phyloP scores from a whole-genome alignment of 2,113 vertebrate species.

The Nematolebias whitei region DNA sequence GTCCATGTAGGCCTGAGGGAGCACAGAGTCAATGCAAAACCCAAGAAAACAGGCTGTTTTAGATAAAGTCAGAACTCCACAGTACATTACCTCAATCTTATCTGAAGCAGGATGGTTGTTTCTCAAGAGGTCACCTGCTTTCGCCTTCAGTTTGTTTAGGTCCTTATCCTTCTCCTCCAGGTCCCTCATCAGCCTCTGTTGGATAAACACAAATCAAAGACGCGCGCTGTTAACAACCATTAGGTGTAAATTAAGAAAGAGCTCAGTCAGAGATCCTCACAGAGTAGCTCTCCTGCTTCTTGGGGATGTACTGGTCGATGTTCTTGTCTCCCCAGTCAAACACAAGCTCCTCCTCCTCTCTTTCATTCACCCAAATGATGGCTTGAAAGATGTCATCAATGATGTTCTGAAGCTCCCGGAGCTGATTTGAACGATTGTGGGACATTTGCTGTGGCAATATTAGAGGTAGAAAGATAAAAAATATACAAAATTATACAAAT shows the following conservation, averaged over 20 bases:
- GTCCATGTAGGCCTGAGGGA: slow-evolving; percentile 91
- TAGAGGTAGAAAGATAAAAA: neutral
- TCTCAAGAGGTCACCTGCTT: slow-evolving; percentile 88
- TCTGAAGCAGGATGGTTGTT: slow-evolving; percentile 92
- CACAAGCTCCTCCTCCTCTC: slow-evolving; percentile 93
- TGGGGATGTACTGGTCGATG: slow-evolving; percentile 86
- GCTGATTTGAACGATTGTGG: slow-evolving; percentile 83
- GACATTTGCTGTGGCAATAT: slow-evolving; percentile 86
- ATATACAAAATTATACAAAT: neutral
- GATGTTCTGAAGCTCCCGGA: slow-evolving; percentile 89
- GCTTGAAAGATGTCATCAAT: slow-evolving; percentile 89
- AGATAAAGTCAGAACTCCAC: neutral
- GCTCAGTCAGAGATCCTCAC: slow-evolving; percentile 79
- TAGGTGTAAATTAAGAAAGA: too few relatives aligned
- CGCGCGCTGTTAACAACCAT: neutral
- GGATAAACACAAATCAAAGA: slow-evolving; percentile 7
- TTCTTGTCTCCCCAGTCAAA: slow-evolving; percentile 97
- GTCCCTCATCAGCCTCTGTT: slow-evolving; percentile 91
- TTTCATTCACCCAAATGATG: slow-evolving; percentile 99
- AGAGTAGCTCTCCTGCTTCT: slow-evolving; percentile 94
- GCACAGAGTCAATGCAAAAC: slow-evolving; percentile 25
- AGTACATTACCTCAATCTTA: slow-evolving; percentile 88
- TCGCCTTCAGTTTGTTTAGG: slow-evolving; percentile 92
- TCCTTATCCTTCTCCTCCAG: slow-evolving; percentile 96
- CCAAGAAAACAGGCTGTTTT: neutral